Evolutionary conservation across 2,888 invertebrate genomes (phyloP).

Genomic region (Thymelicus sylvestris): DNA sequence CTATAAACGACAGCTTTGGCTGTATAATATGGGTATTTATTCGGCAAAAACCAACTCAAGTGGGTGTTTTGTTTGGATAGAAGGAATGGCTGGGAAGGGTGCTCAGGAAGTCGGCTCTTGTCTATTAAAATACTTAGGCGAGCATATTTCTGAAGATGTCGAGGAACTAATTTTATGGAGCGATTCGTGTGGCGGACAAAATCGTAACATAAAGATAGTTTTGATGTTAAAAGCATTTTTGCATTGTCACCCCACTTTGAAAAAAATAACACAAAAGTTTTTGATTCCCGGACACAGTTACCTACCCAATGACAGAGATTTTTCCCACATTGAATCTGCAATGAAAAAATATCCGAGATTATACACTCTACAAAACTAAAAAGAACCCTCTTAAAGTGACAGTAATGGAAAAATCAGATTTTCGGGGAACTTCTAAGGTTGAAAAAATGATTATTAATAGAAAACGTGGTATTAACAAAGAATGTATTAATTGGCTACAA

Average conservation of each 20-base stretch:
- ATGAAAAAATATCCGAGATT: too few species aligned
- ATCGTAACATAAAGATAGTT: not conserved
- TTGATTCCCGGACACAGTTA: constrained; percentile 11
- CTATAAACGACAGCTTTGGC: constrained; percentile 38
- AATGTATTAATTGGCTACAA: not conserved
- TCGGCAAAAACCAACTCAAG: constrained; percentile 25
- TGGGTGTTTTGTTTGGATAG: constrained; percentile 39
- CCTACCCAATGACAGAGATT: constrained; percentile 37
- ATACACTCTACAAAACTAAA: too few species aligned
- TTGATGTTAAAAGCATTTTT: too few species aligned
- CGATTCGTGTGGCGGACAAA: constrained; percentile 17
- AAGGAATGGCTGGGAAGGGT: constrained; percentile 39
- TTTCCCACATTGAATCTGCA: too few species aligned
- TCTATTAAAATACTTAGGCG: too few species aligned
- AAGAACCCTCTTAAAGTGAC: too few species aligned
- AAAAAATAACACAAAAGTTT: too few species aligned
- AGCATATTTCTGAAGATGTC: too few species aligned
- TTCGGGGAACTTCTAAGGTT: too few species aligned
- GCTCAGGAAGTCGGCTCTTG: constrained; percentile 30
- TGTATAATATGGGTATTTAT: constrained; percentile 29
- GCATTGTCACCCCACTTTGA: too few species aligned
- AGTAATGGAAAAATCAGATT: too few species aligned
- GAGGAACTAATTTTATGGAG: constrained; percentile 24
- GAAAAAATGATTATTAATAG: constrained; percentile 32
- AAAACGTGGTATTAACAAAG: constrained; percentile 40